Percentiles rank a stretch among this genome's conserved stretches.
phyloP scores from a whole-genome alignment of 1,140 invertebrate genomes.

The Drosophila bocqueti region DNA sequence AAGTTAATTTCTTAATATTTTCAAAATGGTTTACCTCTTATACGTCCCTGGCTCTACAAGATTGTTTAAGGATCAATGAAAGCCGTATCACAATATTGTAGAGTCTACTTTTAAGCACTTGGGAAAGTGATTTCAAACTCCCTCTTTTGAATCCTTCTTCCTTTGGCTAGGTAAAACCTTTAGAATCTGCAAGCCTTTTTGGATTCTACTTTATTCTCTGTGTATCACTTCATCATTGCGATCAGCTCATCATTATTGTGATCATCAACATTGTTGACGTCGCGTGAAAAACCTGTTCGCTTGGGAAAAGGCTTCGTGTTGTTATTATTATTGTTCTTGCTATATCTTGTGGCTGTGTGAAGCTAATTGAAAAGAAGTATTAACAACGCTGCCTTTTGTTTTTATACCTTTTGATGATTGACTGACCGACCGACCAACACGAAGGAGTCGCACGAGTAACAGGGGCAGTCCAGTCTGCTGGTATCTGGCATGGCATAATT shows the following conservation, averaged over 20 bases:
- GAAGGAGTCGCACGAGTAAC: conserved; percentile 27
- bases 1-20: not conserved
- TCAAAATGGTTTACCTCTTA: not conserved
- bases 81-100: not conserved
- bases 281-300: conserved; percentile 78
- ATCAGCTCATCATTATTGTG: conserved; percentile 39
- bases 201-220: not conserved
- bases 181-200: not conserved
- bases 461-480: conserved; percentile 62
- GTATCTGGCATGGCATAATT: conserved; percentile 74
- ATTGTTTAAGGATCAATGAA: not conserved
- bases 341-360: conserved; percentile 31
- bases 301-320: conserved; percentile 59
- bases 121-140: not conserved
- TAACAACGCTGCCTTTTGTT: conserved; percentile 77
- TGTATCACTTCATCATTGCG: conserved; percentile 29
- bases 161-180: not conserved
- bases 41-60: not conserved
- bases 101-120: not conserved
- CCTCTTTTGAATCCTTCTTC: not conserved
- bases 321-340: conserved; percentile 47
- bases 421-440: conserved; percentile 56
- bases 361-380: conserved; percentile 82
- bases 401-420: conserved; percentile 75
- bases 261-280: conserved; percentile 54